These are phyloP conservation scores for Trypoxylus dichotomus DNA, from an alignment of 1,140 invertebrate genomes.

Conservation along the genomic window DNA sequence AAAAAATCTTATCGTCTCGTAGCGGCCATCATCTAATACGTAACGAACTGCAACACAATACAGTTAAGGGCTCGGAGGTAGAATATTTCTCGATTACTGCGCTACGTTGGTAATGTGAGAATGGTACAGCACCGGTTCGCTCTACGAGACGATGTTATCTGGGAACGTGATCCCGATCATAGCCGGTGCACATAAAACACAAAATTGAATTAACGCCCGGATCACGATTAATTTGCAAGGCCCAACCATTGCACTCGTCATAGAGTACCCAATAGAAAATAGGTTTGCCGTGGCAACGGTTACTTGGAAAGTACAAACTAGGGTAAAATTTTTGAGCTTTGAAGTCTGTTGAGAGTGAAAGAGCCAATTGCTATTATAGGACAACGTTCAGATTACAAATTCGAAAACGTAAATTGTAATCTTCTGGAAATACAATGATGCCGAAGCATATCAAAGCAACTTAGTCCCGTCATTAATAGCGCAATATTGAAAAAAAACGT, in stretches of 20 bases:
- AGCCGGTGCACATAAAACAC: conserved; percentile 7
- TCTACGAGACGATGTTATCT: background rate
- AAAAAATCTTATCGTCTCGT: background rate
- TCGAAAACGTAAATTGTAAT: no score
- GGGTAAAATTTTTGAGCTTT: no score
- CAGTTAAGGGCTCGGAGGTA: conserved; percentile 22
- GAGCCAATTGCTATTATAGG: no score
- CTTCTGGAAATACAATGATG: no score
- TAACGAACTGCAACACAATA: conserved; percentile 21
- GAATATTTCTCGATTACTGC: conserved; percentile 10
- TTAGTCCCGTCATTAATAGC: no score
- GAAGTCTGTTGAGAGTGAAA: no score
- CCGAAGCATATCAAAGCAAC: no score
- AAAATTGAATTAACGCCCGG: conserved; percentile 21
- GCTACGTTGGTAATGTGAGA: conserved; percentile 19
- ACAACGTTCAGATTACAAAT: no score
- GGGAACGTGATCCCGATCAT: background rate
- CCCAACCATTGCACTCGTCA: background rate
- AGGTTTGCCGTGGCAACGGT: background rate
- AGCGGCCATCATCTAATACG: background rate
- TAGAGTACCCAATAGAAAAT: background rate
- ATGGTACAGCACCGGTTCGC: conserved; percentile 3
- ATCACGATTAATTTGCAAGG: conserved; percentile 21
- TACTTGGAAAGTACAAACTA: background rate
- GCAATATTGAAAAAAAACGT: no score